phyloP scores from a whole-genome alignment of 1,140 invertebrate genomes.

The Papilio dardanus region DNA sequence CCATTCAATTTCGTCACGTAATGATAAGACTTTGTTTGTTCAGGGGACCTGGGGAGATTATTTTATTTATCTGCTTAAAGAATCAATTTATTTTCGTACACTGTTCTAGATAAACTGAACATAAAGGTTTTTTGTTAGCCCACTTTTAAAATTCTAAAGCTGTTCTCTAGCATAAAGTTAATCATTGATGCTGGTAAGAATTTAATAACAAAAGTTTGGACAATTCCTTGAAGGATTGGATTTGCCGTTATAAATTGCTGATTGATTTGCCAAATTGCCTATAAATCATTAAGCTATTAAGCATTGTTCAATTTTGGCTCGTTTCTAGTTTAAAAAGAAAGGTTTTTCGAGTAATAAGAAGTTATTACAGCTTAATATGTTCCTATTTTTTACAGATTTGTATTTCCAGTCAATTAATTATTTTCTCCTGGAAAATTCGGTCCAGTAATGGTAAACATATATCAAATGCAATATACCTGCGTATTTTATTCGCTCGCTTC shows the following conservation, averaged over 20 bases:
- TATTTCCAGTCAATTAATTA: constrained; percentile 14
- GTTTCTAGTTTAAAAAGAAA: not conserved
- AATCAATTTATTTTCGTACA: too few relatives aligned
- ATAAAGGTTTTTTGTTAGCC: too few relatives aligned
- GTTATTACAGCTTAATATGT: not conserved
- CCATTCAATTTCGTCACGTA: not conserved
- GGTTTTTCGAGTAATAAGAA: not conserved
- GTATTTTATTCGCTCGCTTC: constrained; percentile 19
- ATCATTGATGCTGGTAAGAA: not conserved
- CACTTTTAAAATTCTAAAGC: too few relatives aligned
- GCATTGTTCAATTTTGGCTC: not conserved
- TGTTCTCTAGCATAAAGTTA: not conserved
- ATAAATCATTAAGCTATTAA: constrained; percentile 8
- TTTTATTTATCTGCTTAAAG: not conserved
- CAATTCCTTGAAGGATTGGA: not conserved
- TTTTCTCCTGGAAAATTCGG: not conserved
- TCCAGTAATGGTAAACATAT: not conserved
- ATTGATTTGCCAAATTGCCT: constrained; percentile 10
- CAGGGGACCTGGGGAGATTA: not conserved
- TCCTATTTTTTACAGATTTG: not conserved
- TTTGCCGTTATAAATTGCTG: not conserved
- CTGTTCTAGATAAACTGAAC: too few relatives aligned
- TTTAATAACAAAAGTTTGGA: not conserved
- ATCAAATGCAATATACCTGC: constrained; percentile 17
- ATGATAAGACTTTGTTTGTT: not conserved